Percentiles rank a stretch among this genome's conserved stretches.
Evolutionary conservation across 1,140 invertebrate genomes (phyloP).

Genomic region (Platyura marginata): DNA sequence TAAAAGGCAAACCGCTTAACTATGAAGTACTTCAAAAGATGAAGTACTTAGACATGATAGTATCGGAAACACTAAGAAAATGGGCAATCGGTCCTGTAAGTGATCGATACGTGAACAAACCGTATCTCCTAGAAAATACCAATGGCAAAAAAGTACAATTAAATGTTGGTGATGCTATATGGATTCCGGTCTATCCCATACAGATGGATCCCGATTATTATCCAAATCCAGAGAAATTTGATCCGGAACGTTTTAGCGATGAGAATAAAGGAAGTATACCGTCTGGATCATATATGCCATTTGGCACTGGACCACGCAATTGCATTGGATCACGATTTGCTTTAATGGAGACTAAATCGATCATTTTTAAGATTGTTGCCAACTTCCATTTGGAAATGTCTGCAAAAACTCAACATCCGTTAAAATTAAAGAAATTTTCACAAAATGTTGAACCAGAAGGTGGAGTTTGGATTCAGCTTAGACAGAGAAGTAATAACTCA

Average conservation of each 20-base stretch:
- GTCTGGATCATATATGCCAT: too few relatives aligned
- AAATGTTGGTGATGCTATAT: constrained; percentile 11
- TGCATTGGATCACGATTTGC: constrained; percentile 33
- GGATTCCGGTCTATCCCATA: constrained; percentile 14
- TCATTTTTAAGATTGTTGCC: not conserved
- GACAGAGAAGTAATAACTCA: too few relatives aligned
- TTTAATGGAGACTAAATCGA: constrained; percentile 3
- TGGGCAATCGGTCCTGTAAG: constrained; percentile 24
- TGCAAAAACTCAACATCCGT: not conserved
- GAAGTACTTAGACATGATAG: too few relatives aligned
- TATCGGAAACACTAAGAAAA: constrained; percentile 31
- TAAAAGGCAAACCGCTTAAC: constrained; percentile 8
- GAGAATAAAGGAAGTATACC: constrained; percentile 21
- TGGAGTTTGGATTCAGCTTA: too few relatives aligned
- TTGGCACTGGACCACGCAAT: constrained; percentile 24
- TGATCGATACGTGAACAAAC: constrained; percentile 21
- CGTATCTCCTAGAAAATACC: constrained; percentile 6
- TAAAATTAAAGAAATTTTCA: not conserved
- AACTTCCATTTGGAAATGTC: not conserved
- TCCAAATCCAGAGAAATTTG: too few relatives aligned
- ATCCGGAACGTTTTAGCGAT: too few relatives aligned
- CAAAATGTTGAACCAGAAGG: too few relatives aligned
- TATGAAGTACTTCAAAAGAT: constrained; percentile 24
- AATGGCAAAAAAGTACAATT: constrained; percentile 5
- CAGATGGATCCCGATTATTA: constrained; percentile 27